Conservation (phyloP, 2,888 invertebrate species). For the Athrips mouffetella region DNA sequence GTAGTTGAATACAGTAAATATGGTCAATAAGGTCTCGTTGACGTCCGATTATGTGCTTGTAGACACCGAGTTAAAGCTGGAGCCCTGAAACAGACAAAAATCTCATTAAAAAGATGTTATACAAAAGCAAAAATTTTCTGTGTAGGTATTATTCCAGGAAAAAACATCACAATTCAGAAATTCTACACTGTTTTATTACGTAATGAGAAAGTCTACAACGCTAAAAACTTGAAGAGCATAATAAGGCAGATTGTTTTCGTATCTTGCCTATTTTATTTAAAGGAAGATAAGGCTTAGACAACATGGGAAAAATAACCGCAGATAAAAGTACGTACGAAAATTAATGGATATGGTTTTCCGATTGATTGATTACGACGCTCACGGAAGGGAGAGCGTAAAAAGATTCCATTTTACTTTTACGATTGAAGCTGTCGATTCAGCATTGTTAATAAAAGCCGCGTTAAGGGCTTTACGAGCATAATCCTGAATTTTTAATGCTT, state of each 20-base stretch:
- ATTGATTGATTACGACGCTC: slow-evolving; percentile 29
- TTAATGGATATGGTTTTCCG: background rate
- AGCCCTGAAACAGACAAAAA: slow-evolving; percentile 59
- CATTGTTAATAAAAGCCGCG: slow-evolving; percentile 29
- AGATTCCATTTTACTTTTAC: slow-evolving; percentile 34
- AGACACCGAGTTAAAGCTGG: slow-evolving; percentile 70
- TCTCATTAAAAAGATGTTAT: background rate
- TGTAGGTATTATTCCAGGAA: background rate
- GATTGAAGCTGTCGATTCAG: slow-evolving; percentile 29
- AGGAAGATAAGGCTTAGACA: no score
- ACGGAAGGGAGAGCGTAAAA: slow-evolving; percentile 38
- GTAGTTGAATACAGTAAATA: slow-evolving; percentile 40
- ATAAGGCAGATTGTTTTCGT: no score
- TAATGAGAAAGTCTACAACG: no score
- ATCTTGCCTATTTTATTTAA: no score
- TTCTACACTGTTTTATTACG: no score
- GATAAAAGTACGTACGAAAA: background rate
- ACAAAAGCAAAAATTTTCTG: background rate
- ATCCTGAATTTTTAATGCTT: background rate
- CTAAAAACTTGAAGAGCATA: no score
- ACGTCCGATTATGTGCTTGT: slow-evolving; percentile 58
- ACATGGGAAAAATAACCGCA: background rate
- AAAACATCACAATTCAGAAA: background rate
- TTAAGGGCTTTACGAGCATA: slow-evolving; percentile 21
- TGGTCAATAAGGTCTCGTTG: no score